Conservation (phyloP, 2,888 invertebrate genomes). For the Mesorhabditis spiculigera region DNA sequence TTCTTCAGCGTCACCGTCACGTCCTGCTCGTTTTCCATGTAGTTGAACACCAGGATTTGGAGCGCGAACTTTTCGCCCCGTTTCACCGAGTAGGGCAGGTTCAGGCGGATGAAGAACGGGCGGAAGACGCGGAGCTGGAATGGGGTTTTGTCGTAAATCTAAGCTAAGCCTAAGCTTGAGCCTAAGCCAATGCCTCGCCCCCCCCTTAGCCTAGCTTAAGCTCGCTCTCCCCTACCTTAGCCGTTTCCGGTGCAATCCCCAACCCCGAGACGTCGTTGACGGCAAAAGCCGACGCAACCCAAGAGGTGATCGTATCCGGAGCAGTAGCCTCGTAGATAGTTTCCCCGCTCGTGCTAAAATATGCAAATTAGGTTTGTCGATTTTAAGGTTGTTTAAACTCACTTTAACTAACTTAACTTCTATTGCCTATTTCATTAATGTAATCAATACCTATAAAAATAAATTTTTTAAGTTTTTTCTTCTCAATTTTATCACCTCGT, state of each 20-base stretch:
- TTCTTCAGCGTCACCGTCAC: slow-evolving; percentile 77
- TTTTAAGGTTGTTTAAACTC: background rate
- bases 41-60: slow-evolving; percentile 70
- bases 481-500: background rate
- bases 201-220: no score
- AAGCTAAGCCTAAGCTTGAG: no score
- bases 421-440: background rate
- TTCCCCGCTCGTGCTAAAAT: slow-evolving; percentile 62
- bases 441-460: background rate
- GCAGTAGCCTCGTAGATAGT: slow-evolving; percentile 67
- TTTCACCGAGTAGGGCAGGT: slow-evolving; percentile 82
- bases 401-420: no score
- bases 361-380: background rate
- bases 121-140: slow-evolving; percentile 73
- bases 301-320: slow-evolving; percentile 81
- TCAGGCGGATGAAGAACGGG: slow-evolving; percentile 79
- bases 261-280: slow-evolving; percentile 74
- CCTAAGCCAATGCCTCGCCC: no score
- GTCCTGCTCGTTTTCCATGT: slow-evolving; percentile 71
- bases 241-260: slow-evolving; percentile 69
- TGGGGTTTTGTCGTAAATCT: no score
- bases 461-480: background rate
- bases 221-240: slow-evolving; percentile 27
- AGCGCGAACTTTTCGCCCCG: slow-evolving; percentile 84
- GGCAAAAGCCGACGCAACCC: slow-evolving; percentile 80